Percentiles rank a stretch among this genome's conserved stretches.
Evolutionary conservation across 2,113 vertebrate species (phyloP).

Genomic region (Verasper variegatus): DNA sequence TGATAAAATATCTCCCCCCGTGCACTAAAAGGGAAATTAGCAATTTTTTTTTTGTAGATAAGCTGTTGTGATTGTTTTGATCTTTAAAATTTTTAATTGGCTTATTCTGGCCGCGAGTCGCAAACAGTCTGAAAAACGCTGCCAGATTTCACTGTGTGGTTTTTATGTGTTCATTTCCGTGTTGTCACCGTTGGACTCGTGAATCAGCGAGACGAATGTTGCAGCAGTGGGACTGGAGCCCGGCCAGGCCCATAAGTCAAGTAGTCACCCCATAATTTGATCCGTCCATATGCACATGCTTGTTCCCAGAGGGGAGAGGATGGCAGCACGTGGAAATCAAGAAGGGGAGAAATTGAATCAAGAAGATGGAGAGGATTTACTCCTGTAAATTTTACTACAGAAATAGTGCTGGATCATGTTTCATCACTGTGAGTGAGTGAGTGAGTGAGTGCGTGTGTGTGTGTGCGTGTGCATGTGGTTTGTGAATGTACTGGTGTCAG

Average conservation of each 20-base stretch:
- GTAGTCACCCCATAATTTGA: slow-evolving; percentile 61
- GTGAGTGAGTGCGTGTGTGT: not conserved
- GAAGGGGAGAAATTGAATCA: not conserved
- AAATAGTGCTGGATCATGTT: slow-evolving; percentile 10
- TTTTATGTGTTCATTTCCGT: slow-evolving; percentile 46
- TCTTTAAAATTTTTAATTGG: slow-evolving; percentile 24
- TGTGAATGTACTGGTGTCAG: not conserved
- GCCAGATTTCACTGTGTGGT: slow-evolving; percentile 10
- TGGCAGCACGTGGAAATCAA: slow-evolving; percentile 59
- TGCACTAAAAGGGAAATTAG: not conserved
- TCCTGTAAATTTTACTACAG: slow-evolving; percentile 19
- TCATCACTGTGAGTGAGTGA: not conserved
- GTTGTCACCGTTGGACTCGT: slow-evolving; percentile 44
- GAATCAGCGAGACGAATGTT: slow-evolving; percentile 38
- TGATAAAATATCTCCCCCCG: slow-evolving; percentile 10
- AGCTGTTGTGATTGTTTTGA: slow-evolving; percentile 17
- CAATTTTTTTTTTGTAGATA: not conserved
- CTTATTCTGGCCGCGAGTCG: slow-evolving; percentile 4
- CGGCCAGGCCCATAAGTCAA: slow-evolving; percentile 34
- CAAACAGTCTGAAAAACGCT: slow-evolving; percentile 11
- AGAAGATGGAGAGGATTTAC: slow-evolving; percentile 39
- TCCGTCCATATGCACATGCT: slow-evolving; percentile 55
- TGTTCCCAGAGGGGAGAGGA: slow-evolving; percentile 44
- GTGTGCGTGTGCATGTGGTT: not conserved
- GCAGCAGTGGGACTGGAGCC: slow-evolving; percentile 44